Conservation (phyloP, 2,113 vertebrate genomes). For the Gobius niger region DNA sequence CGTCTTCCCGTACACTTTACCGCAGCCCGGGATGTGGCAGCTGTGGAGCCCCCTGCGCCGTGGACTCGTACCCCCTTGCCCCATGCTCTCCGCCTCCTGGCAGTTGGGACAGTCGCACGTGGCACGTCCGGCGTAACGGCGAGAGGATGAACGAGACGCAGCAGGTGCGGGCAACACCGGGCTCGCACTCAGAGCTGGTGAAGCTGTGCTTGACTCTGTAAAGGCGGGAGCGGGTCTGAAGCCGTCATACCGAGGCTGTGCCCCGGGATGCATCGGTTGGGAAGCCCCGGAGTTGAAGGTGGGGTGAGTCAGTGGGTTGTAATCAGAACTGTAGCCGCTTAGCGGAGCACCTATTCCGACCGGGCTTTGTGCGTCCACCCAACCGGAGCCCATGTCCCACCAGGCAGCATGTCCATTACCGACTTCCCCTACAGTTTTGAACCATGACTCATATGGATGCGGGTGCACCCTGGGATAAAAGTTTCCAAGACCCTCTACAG, state of each 20-base stretch:
- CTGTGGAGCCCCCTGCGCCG: constrained; percentile 87
- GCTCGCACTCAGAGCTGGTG: constrained; percentile 70
- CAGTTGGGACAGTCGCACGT: constrained; percentile 94
- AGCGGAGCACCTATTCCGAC: constrained; percentile 84
- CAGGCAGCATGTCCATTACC: constrained; percentile 84
- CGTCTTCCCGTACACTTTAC: constrained; percentile 91
- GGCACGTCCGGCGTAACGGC: constrained; percentile 85
- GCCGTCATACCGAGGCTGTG: constrained; percentile 92
- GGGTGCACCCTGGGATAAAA: constrained; percentile 85
- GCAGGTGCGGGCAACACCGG: constrained; percentile 75
- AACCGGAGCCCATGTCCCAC: constrained; percentile 90
- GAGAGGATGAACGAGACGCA: constrained; percentile 78
- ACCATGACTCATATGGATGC: constrained; percentile 89
- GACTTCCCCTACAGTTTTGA: constrained; percentile 83
- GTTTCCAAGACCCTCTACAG: constrained; percentile 87
- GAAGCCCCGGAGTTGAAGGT: constrained; percentile 82
- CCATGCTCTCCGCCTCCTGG: constrained; percentile 86
- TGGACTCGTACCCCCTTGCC: constrained; percentile 83
- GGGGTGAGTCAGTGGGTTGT: constrained; percentile 75
- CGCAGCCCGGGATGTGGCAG: constrained; percentile 91
- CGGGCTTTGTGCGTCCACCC: constrained; percentile 88
- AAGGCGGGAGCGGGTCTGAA: constrained; percentile 87
- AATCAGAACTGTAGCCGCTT: constrained; percentile 87
- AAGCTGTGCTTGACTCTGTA: constrained; percentile 78
- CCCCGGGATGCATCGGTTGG: constrained; percentile 82